Conservation (phyloP, 2,888 invertebrate genomes). For the Ophion slaviceki region DNA sequence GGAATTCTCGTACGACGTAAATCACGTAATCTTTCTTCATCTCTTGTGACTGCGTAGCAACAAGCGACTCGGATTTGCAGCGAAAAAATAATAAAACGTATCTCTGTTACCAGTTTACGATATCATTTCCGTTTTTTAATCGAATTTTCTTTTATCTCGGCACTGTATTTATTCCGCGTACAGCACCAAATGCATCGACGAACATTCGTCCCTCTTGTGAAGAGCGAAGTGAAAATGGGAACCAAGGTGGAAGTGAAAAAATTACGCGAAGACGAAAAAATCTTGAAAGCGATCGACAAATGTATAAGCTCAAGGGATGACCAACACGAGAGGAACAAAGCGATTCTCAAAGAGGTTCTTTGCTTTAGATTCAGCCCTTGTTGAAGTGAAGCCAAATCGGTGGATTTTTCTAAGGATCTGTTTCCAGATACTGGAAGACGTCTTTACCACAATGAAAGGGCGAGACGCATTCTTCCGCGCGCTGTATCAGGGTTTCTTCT, state of each 20-base stretch:
- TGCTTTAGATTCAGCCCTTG: background rate
- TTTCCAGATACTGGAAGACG: constrained; percentile 67
- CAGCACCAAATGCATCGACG: too few species aligned
- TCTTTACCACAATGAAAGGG: constrained; percentile 77
- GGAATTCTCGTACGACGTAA: too few species aligned
- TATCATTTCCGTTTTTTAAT: too few species aligned
- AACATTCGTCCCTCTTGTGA: too few species aligned
- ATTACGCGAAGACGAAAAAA: constrained; percentile 56
- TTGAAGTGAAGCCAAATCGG: background rate
- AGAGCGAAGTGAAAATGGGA: constrained; percentile 40
- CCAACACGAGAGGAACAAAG: constrained; percentile 68
- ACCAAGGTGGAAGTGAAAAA: background rate
- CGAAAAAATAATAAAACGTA: too few species aligned
- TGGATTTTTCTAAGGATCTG: too few species aligned
- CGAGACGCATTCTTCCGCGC: constrained; percentile 77
- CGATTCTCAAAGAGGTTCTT: constrained; percentile 49
- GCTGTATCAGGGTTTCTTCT: constrained; percentile 80
- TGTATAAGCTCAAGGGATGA: constrained; percentile 70
- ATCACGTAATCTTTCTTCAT: too few species aligned
- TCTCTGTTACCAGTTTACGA: too few species aligned
- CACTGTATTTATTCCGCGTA: too few species aligned
- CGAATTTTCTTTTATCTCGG: too few species aligned
- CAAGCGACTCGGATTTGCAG: too few species aligned
- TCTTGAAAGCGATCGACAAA: constrained; percentile 69
- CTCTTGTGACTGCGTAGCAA: too few species aligned